Evolutionary conservation across 2,888 invertebrate genomes (phyloP), one percentile per base, ranked within the genome.

Genomic region (Axea sp.): DNA sequence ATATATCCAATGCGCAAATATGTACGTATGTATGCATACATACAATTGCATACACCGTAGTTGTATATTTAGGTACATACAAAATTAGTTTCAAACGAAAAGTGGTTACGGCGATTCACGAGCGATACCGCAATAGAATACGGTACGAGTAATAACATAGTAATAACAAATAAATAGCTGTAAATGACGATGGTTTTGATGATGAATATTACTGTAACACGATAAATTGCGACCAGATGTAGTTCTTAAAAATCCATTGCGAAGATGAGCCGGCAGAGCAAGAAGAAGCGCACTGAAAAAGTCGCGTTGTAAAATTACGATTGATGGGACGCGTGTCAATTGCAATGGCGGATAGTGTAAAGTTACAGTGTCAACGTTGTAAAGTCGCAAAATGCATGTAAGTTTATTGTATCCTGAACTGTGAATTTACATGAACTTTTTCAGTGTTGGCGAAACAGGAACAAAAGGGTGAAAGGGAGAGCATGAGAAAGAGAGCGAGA

Each of bases 71-170:
- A 76, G 74, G 55, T 67, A 75, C 51, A 73, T 67, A 59, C 43
- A 68, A 76, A 75, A 76, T 26, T 81, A 79, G 78, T 80, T 78
- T 79, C 77, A 80, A 81, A 78, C 77, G 79, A 81, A 81, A 49
- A 49, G 43, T 67, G 73, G n/a, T 76, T 57, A 68, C 47, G 62
- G 67, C 47, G 71, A 74, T 76, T 55, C 74, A 76, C 76, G 53
- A 75, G 37, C 71, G 75, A 65, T 67, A 76, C 64, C 45, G 26
- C n/a, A 43, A 51, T 60, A 65, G 39, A 26, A 45, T 65, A 31
- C 24, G 57, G 62, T 60, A 73, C 39, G 60, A 69, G 35, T 65
- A 60, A 33, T 45, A 68, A 62, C 33, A 8, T 55, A 62, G 57
- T 39, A 59, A 57, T 60, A 49, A 62, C 12, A 43, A 41, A 57